Base-by-base conservation (phyloP, 2,113 vertebrate genomes). In the Spilogale gracilis region DNA sequence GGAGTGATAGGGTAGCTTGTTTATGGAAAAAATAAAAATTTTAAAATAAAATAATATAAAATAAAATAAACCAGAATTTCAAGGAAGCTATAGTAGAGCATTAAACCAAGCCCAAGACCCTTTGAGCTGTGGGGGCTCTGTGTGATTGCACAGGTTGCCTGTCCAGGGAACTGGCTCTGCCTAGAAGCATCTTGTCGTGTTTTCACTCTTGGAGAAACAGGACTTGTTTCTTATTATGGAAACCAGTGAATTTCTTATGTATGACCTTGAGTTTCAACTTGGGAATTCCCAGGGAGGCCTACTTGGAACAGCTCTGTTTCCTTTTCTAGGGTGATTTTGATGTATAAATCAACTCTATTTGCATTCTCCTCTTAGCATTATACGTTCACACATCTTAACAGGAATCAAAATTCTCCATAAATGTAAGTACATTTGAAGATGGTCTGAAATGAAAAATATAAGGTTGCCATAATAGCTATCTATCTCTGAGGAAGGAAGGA, bases 301-400 rank as follows among this genome's bases (percentile, higher is more conserved):
- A 61, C 54, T 38, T 25, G 21, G 11, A 76, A 82, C 3, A 14
- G 8, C 11, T 81, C 38, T 20, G 11, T 58, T 52, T 79, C 48
- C 50, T 56, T 56, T 61, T 16, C 0, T 4, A 2, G 1, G 18
- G 18, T 81, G 45, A 56, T 48, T 54, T 43, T 18, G 52, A 3
- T 94, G 48, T 92, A 43, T 43, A 92, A 96, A 73, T 21, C 50
- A 18, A 82, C 21, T 63, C 3, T 32, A 78, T 45, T 63, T 73
- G 23, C 67, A 17, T 82, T 93, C 58, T 83, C 30, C 38, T 85
- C 60, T 97, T 92, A 71, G 3, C 60, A 54, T 48, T 78, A 50
- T 50, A 97, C 9, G 0, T 74, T 81, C 54, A 89, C 32, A 50
- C 1, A 65, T n/a, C 3, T 95, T 95, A 89, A 74, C 84, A 80